Evolutionary conservation across 2,888 invertebrate genomes (phyloP), one percentile per base, ranked within the genome.

Genomic region (Sclerodermus sp.): DNA sequence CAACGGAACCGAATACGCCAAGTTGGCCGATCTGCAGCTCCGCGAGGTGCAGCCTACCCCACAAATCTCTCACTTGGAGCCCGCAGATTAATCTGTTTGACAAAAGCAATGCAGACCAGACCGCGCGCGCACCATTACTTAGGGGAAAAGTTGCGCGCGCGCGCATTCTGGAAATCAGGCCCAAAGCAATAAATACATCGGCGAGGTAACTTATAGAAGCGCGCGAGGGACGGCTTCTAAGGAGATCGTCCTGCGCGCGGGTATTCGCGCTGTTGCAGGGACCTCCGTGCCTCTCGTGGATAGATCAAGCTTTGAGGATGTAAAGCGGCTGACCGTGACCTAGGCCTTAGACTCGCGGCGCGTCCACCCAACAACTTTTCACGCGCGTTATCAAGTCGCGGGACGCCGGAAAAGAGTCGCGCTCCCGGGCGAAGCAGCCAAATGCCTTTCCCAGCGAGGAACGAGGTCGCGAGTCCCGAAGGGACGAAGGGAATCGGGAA

Each of bases 251-350:
- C n/a, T n/a, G n/a, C n/a, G n/a, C n/a, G n/a, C n/a, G n/a, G n/a
- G n/a, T n/a, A n/a, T n/a, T n/a, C n/a, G n/a, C n/a, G n/a, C n/a
- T n/a, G n/a, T n/a, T n/a, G n/a, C 44, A 45, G 23, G 51, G 42
- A 58, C 37, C 51, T 42, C 50, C 17, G 37, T 43, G 46, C 31
- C 42, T 46, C n/a, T n/a, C n/a, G 49, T 55, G 55, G 45, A 44
- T 41, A 58, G 58, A 58, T 59, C 55, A 52, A 50, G 52, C 37
- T 49, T 55, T 52, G 55, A 59, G 55, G 56, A 52, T 50, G 51
- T 46, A 49, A 57, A 60, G 61, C 54, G 63, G 59, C 57, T 56
- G 64, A 57, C 64, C 63, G 57, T 63, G 64, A 64, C 63, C 64
- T 52, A 62, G 51, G 59, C 53, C 34, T 34, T 13, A 12, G 3